phyloP scores from a whole-genome alignment of 30 jellyfish, hydroid and myxozoan genomes.

The Aurelia aurita complex sp. Pacific region DNA sequence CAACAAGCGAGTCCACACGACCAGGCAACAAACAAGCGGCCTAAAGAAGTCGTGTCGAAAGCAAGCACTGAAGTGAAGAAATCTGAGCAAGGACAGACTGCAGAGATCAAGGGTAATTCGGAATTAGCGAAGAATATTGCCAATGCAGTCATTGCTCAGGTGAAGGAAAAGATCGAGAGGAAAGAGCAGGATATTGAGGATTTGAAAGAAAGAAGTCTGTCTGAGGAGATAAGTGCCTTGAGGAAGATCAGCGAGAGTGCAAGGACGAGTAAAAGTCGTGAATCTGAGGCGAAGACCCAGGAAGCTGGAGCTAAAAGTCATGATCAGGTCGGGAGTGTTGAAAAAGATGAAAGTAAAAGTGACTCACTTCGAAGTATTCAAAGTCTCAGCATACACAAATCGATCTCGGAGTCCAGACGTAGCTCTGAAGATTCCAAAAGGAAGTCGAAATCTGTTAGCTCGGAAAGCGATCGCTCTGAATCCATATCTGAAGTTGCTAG shows the following conservation, averaged over 20 bases:
- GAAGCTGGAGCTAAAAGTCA: neutral
- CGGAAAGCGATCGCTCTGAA: neutral
- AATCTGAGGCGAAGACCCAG: neutral
- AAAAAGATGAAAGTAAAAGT: neutral
- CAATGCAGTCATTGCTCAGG: conserved; percentile 6
- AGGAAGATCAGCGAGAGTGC: conserved; percentile 6
- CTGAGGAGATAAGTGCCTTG: conserved; percentile 53
- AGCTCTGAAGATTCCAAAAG: neutral
- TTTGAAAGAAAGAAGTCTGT: conserved; percentile 22
- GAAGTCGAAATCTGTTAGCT: neutral
- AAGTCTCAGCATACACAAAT: neutral
- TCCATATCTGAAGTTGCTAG: neutral
- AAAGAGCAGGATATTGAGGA: neutral
- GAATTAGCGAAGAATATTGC: conserved; percentile 9
- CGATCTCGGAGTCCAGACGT: conserved; percentile 7
- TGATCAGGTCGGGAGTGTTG: neutral
- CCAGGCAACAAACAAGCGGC: conserved; percentile 13
- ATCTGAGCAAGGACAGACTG: conserved; percentile 3
- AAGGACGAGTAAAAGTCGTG: neutral
- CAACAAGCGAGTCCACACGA: conserved; percentile 46
- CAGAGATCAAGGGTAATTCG: conserved; percentile 6
- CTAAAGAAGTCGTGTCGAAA: conserved; percentile 14
- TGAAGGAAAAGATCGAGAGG: conserved; percentile 12
- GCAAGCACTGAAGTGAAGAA: conserved; percentile 13
- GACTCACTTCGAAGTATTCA: neutral